A percentile compares a stretch with the other conserved stretches of the same genome.
phyloP scores from a whole-genome alignment of 2,888 invertebrate genomes.

The Periphyllus acericola region DNA sequence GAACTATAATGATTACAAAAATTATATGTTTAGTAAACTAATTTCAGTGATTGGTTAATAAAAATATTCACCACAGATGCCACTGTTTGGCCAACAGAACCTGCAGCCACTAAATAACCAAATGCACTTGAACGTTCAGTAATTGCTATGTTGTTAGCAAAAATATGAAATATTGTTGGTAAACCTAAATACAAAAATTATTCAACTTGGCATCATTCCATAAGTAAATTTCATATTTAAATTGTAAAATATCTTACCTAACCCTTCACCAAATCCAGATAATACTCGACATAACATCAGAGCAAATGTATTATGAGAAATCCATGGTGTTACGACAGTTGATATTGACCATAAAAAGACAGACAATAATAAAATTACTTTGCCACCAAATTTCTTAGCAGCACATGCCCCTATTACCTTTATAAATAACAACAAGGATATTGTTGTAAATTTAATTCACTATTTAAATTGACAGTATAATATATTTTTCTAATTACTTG shows the following conservation, averaged over 20 bases:
- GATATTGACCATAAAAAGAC: slow-evolving; percentile 80
- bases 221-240: background rate
- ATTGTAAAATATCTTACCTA: slow-evolving; percentile 69
- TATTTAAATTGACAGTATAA: background rate
- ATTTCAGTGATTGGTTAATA: background rate
- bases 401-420: slow-evolving; percentile 76
- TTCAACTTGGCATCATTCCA: background rate
- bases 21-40: slow-evolving; percentile 1
- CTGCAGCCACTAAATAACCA: slow-evolving; percentile 78
- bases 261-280: slow-evolving; percentile 79
- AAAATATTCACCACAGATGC: slow-evolving; percentile 74
- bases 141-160: slow-evolving; percentile 77
- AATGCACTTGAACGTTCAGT: slow-evolving; percentile 79
- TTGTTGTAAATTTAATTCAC: background rate
- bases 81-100: slow-evolving; percentile 80
- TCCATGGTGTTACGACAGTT: slow-evolving; percentile 76
- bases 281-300: slow-evolving; percentile 75
- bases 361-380: slow-evolving; percentile 75
- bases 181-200: slow-evolving; percentile 70
- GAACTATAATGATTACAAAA: background rate
- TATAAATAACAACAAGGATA: slow-evolving; percentile 60
- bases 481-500: slow-evolving; percentile 70
- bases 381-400: slow-evolving; percentile 76
- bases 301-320: slow-evolving; percentile 75
- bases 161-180: slow-evolving; percentile 80